Percentiles rank a stretch among this genome's conserved stretches.
phyloP scores from a whole-genome alignment of 2,888 invertebrate genomes.

The Ichneumoninae sp. region DNA sequence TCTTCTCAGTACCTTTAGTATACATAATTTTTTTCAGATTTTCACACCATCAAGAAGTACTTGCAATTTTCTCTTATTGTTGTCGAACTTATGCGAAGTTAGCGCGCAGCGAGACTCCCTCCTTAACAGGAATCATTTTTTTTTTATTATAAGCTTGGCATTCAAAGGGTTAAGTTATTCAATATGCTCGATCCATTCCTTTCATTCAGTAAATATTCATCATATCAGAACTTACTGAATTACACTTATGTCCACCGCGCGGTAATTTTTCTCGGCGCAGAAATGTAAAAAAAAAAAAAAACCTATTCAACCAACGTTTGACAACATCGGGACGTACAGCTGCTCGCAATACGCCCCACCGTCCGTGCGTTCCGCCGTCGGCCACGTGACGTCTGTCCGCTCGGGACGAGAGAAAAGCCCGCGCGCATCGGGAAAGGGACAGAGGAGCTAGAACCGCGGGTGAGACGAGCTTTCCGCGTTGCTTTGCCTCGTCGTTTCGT shows the following conservation, averaged over 20 bases:
- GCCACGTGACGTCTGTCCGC: slow-evolving; percentile 47
- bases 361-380: slow-evolving; percentile 33
- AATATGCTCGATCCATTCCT: not conserved
- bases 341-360: not conserved
- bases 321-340: too few relatives aligned
- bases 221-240: not conserved
- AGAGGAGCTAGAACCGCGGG: slow-evolving; percentile 32
- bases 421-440: slow-evolving; percentile 49
- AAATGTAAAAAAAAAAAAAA: not conserved
- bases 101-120: too few relatives aligned
- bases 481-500: slow-evolving; percentile 42
- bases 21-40: too few relatives aligned
- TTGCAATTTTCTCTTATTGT: too few relatives aligned
- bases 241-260: not conserved
- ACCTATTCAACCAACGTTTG: not conserved
- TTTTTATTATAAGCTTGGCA: too few relatives aligned
- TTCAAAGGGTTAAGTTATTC: too few relatives aligned
- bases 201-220: not conserved
- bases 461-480: slow-evolving; percentile 57
- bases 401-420: slow-evolving; percentile 53
- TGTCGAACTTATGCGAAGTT: too few relatives aligned
- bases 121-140: too few relatives aligned
- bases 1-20: too few relatives aligned
- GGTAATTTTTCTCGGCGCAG: not conserved
- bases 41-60: too few relatives aligned